Percentiles rank a stretch among this genome's conserved stretches.
These are phyloP conservation scores for Eueides isabella DNA, from an alignment of 1,140 invertebrate genomes.

Conservation along the genomic window DNA sequence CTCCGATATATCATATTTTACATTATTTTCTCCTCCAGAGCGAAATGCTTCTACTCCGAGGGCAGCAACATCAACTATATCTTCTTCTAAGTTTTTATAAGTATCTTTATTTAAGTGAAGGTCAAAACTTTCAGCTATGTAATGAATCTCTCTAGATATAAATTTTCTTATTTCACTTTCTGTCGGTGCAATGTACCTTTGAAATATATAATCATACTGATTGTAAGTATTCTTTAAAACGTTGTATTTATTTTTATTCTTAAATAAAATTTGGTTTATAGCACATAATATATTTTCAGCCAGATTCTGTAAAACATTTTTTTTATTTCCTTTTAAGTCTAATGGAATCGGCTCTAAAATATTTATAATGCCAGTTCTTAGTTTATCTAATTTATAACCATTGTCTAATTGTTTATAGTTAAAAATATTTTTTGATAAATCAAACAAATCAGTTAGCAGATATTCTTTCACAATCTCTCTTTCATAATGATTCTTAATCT, in stretches of 20 bases:
- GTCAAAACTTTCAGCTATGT: constrained; percentile 36
- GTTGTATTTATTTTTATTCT: background rate
- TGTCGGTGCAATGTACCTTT: constrained; percentile 38
- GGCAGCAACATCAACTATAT: constrained; percentile 45
- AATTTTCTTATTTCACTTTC: constrained; percentile 46
- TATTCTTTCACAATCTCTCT: constrained; percentile 38
- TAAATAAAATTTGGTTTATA: background rate
- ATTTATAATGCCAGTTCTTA: constrained; percentile 45
- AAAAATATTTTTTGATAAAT: constrained; percentile 29
- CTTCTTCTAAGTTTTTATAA: constrained; percentile 43
- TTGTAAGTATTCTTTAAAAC: background rate
- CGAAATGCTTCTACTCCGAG: constrained; percentile 38
- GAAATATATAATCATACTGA: constrained; percentile 27
- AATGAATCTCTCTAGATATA: constrained; percentile 37
- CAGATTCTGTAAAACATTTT: background rate
- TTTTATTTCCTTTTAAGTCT: constrained; percentile 36
- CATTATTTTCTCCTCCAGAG: constrained; percentile 20
- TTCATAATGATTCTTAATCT: constrained; percentile 35
- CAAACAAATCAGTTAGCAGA: constrained; percentile 38
- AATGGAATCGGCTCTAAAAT: constrained; percentile 42
- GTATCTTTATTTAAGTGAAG: constrained; percentile 23
- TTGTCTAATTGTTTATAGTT: constrained; percentile 8
- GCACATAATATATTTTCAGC: background rate
- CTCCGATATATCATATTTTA: constrained; percentile 40
- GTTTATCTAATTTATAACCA: constrained; percentile 29